Conservation (phyloP, 2,888 invertebrate species). For the Cyaniris semiargus region DNA sequence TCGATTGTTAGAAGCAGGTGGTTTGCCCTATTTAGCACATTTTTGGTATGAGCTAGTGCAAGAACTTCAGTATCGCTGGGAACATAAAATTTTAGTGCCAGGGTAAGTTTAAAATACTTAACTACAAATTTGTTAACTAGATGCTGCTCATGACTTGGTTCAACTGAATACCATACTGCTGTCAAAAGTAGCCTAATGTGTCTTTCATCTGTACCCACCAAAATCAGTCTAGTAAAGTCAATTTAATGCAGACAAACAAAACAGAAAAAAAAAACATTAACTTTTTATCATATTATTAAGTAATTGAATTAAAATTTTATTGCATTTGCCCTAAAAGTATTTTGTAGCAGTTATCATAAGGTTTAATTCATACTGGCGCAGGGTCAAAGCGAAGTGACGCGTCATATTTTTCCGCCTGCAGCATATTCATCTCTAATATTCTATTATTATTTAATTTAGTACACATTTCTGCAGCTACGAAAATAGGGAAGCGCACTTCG, state of each 20-base stretch:
- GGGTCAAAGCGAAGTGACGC: too few species aligned
- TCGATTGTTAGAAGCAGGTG: conserved; percentile 86
- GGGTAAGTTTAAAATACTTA: conserved; percentile 85
- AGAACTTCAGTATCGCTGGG: conserved; percentile 94
- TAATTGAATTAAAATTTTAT: too few species aligned
- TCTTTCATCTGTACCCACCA: too few species aligned
- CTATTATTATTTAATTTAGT: too few species aligned
- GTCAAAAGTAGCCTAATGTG: background rate
- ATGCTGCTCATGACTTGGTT: background rate
- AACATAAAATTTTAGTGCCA: conserved; percentile 87
- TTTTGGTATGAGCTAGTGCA: conserved; percentile 96
- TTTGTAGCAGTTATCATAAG: too few species aligned
- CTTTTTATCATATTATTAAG: background rate
- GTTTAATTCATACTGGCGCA: too few species aligned
- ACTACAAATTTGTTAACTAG: background rate
- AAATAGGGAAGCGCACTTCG: too few species aligned
- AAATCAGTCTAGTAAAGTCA: background rate
- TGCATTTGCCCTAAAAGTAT: too few species aligned
- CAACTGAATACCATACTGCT: background rate
- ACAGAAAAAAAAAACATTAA: background rate
- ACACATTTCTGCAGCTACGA: too few species aligned
- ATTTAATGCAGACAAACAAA: background rate
- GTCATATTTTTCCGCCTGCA: too few species aligned
- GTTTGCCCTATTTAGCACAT: conserved; percentile 90
- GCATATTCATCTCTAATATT: too few species aligned